These are phyloP conservation scores for Tetramorium simillimum DNA, from an alignment of 1,140 invertebrate species.

Conservation along the genomic window DNA sequence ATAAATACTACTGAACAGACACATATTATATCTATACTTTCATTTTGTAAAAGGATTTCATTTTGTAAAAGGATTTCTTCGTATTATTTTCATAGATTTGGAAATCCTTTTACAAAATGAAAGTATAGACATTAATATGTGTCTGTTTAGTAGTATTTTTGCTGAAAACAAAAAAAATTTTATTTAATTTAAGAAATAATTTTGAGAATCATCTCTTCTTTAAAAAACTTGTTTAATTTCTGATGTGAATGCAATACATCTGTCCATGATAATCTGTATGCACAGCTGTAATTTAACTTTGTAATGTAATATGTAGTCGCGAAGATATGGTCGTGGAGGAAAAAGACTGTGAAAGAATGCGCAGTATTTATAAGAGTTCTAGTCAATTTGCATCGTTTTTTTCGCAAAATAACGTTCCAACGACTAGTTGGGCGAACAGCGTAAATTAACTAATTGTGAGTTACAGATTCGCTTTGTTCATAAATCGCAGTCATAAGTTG, in stretches of 20 bases:
- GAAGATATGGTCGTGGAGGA: not conserved
- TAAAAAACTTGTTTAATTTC: not conserved
- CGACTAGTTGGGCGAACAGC: not conserved
- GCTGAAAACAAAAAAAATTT: too few relatives aligned
- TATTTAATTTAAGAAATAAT: not conserved
- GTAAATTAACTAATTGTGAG: constrained; percentile 11
- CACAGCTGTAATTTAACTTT: constrained; percentile 9
- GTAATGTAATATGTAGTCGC: not conserved
- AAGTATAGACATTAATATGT: too few relatives aligned
- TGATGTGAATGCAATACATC: not conserved
- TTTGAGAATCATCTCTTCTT: not conserved
- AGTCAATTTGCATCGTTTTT: not conserved
- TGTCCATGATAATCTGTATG: not conserved
- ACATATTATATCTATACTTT: too few relatives aligned
- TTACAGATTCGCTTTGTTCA: not conserved
- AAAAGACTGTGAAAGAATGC: not conserved
- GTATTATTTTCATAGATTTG: too few relatives aligned
- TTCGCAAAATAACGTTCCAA: constrained; percentile 12
- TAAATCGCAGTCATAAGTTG: not conserved
- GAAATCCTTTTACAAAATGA: too few relatives aligned
- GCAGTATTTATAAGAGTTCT: constrained; percentile 25
- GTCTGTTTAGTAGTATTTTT: too few relatives aligned
- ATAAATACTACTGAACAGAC: too few relatives aligned
- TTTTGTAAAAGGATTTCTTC: too few relatives aligned
- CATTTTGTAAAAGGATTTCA: too few relatives aligned